Evolutionary conservation across 2,797 vertebrate species (phyloP), one percentile per base, ranked within the genome.

Genomic region (Lacerta agilis): DNA sequence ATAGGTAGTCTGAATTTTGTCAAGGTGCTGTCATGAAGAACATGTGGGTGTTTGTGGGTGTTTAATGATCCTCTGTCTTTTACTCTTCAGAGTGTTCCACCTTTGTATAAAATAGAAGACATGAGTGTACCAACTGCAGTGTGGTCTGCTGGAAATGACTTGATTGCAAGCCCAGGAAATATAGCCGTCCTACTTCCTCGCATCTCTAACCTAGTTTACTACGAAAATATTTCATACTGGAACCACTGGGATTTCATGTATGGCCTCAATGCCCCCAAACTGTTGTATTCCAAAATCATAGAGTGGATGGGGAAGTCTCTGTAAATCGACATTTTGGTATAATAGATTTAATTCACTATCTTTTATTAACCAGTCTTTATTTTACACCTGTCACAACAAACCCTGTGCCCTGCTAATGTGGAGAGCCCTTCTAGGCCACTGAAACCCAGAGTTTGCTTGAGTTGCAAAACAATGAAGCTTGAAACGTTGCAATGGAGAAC

Each of bases 171-270:
- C 90, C 96, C 96, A 58, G 97, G 97, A 58, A 98, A 99, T 0
- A 4, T 98, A 1, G 94, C 85, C 0, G 33, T 97, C 8, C 96
- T 99, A 61, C 97, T 99, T 85, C 96, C 96, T 0, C 95, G 96
- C 94, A 95, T 99, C 41, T 18, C 96, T 66, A 97, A 97, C 76
- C 93, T 99, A 75, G 90, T 99, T 82, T 97, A 95, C 93, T 97
- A 99, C 29, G 92, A 96, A 45, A 87, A 97, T 91, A 97, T 99
- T 29, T 89, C 97, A 0, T 97, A 98, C 87, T 99, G 98, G 98
- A 98, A 98, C 36, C 99, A 99, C 55, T 96, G 98, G 95, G 99
- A 99, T 86, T 99, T 99, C 10, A 97, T 99, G 79, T 99, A 98
- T 98, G 99, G 99, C 1, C 89, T 99, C 87, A 98, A 99, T 0